Percentiles rank a stretch among this genome's conserved stretches.
phyloP scores from a whole-genome alignment of 2,797 vertebrate genomes.

The Anableps anableps region DNA sequence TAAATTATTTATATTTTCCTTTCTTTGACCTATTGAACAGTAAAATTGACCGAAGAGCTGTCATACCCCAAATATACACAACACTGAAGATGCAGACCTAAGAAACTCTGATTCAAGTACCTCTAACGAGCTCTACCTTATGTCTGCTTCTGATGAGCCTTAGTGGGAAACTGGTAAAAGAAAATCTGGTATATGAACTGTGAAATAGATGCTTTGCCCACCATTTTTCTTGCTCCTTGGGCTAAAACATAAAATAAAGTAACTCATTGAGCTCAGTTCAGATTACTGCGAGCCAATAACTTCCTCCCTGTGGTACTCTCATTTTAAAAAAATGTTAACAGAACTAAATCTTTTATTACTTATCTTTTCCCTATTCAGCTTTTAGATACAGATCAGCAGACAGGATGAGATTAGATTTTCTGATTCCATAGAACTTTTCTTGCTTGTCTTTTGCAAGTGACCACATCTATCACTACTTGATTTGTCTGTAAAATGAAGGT shows the following conservation, averaged over 20 bases:
- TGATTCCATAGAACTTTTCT: constrained; percentile 9
- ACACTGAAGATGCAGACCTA: constrained; percentile 8
- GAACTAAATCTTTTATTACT: constrained; percentile 54
- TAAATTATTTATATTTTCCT: background rate
- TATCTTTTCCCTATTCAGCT: constrained; percentile 42
- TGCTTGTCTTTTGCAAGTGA: constrained; percentile 20
- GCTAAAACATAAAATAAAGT: constrained; percentile 57
- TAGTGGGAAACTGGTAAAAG: constrained; percentile 44
- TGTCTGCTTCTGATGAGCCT: constrained; percentile 41
- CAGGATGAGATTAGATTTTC: constrained; percentile 39
- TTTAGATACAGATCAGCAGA: constrained; percentile 52
- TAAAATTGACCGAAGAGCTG: too few species aligned
- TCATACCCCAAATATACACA: constrained; percentile 10
- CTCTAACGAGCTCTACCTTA: constrained; percentile 33
- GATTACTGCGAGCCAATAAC: constrained; percentile 51
- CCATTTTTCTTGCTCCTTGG: constrained; percentile 52
- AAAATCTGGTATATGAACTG: constrained; percentile 62
- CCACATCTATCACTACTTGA: constrained; percentile 13
- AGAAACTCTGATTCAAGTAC: constrained; percentile 34
- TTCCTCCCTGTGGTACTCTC: constrained; percentile 38
- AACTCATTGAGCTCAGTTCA: constrained; percentile 47
- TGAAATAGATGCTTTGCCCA: constrained; percentile 70
- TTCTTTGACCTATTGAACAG: background rate
- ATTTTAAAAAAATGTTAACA: constrained; percentile 40
- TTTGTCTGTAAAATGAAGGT: constrained; percentile 14